These are phyloP conservation scores for Holacanthus passer DNA, from an alignment of 2,113 vertebrate species.

Conservation along the genomic window DNA sequence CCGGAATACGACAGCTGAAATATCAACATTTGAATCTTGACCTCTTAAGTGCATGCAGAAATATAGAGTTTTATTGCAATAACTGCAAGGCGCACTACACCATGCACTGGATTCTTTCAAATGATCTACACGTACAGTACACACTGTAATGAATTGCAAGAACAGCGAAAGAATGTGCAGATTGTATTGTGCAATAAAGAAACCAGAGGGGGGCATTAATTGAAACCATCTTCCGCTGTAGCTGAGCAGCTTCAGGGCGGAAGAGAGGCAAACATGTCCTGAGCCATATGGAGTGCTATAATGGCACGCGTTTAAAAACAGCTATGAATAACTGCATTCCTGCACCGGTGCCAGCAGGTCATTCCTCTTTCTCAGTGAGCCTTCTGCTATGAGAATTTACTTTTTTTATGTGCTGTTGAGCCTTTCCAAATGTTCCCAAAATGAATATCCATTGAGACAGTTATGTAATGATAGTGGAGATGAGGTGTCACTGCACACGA, in stretches of 20 bases:
- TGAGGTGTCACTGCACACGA: slow-evolving; percentile 55
- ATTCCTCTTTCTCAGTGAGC: slow-evolving; percentile 54
- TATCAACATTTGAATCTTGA: neutral
- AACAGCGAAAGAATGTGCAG: slow-evolving; percentile 70
- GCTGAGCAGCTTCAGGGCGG: slow-evolving; percentile 62
- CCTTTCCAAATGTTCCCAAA: slow-evolving; percentile 77
- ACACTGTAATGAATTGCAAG: slow-evolving; percentile 63
- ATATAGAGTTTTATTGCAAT: slow-evolving; percentile 29
- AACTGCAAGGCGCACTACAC: slow-evolving; percentile 23
- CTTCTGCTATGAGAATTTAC: slow-evolving; percentile 49
- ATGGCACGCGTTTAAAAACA: slow-evolving; percentile 74
- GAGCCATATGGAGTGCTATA: slow-evolving; percentile 74
- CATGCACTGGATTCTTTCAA: slow-evolving; percentile 30
- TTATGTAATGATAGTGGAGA: slow-evolving; percentile 58
- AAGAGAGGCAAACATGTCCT: slow-evolving; percentile 69
- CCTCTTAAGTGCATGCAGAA: slow-evolving; percentile 20
- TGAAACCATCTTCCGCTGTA: slow-evolving; percentile 79
- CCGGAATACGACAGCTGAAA: slow-evolving; percentile 4
- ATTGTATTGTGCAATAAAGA: slow-evolving; percentile 78
- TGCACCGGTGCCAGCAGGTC: slow-evolving; percentile 66
- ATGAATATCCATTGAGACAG: slow-evolving; percentile 47
- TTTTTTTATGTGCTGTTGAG: slow-evolving; percentile 69
- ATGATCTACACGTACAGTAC: slow-evolving; percentile 51
- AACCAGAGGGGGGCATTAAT: slow-evolving; percentile 78
- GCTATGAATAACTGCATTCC: slow-evolving; percentile 69